A percentile compares a stretch with the other conserved stretches of the same genome.
phyloP scores from a whole-genome alignment of 1,140 invertebrate species.

The Trachymyrmex septentrionalis region DNA sequence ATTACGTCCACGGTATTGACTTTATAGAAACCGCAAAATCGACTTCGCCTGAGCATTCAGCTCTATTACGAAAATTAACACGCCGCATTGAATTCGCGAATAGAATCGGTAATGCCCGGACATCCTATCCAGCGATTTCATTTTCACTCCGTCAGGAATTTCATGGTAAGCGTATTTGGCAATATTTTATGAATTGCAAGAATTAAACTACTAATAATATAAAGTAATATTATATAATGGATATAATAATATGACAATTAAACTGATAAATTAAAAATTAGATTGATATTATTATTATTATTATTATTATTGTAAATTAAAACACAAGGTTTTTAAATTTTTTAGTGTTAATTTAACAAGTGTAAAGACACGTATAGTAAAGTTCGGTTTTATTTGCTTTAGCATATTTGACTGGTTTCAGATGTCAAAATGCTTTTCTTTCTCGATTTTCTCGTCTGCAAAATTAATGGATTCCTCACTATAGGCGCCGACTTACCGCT shows the following conservation, averaged over 20 bases:
- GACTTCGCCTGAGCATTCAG: slow-evolving; percentile 43
- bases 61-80: slow-evolving; percentile 47
- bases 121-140: not conserved
- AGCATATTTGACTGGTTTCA: too few relatives aligned
- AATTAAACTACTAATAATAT: not conserved
- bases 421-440: too few relatives aligned
- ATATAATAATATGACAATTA: slow-evolving; percentile 9
- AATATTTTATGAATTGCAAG: slow-evolving; percentile 1
- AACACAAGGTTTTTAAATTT: not conserved
- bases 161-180: not conserved
- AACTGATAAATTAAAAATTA: not conserved
- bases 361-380: not conserved
- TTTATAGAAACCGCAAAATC: slow-evolving; percentile 66
- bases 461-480: too few relatives aligned
- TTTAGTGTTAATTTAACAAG: slow-evolving; percentile 7
- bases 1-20: slow-evolving; percentile 66
- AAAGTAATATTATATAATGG: not conserved
- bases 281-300: too few relatives aligned
- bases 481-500: too few relatives aligned
- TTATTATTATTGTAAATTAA: too few relatives aligned
- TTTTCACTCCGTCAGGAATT: not conserved
- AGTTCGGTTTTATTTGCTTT: not conserved
- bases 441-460: too few relatives aligned
- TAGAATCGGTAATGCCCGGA: slow-evolving; percentile 16
- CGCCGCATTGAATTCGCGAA: slow-evolving; percentile 39